Base-by-base conservation (phyloP, 2,113 vertebrate species). In the Globicephala melas region DNA sequence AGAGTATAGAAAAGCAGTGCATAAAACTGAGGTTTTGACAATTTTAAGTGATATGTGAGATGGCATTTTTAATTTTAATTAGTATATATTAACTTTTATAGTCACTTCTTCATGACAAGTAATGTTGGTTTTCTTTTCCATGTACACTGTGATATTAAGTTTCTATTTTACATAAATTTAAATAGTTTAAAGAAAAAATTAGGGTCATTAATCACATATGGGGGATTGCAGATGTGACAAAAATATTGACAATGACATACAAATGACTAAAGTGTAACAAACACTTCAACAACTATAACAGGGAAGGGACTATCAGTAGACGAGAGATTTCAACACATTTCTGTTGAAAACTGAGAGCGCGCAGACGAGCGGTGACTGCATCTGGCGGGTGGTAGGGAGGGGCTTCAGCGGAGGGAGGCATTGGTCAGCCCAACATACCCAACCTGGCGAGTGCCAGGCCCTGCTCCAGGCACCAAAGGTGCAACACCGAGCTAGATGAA, bases 1-100 rank as follows among this genome's bases (percentile, higher is more conserved):
- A 31, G 36, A 8, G 36, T 14, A 71, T 0, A 36, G 58, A 74
- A 89, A 68, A 60, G 33, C 58, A 36, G 33, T n/a, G 13, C 53
- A 67, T 38, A 33, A 65, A 44, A 41, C 26, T 8, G 9, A 70
- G 80, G 21, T 73, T 44, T 26, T 6, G 50, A 67, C 55, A 15
- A 84, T 47, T 74, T 68, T 55, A 77, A 92, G 38, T 50, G 63
- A 58, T n/a, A 55, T 1, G 1, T 10, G 2, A 8, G 80, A 21
- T 36, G 53, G 68, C 62, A 33, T 77, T 91, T 94, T 77, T 5
- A 60, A 89, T 55, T 55, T 82, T 89, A 82, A 38, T 67, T 15
- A 28, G n/a, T 31, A 70, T 20, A 63, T 13, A 28, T 23, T 76
- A 73, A 36, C 18, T 81, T 63, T 28, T 6, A 80, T 0, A 63